These are phyloP conservation scores for Fundulus diaphanus DNA, from an alignment of 2,797 vertebrate genomes.

Conservation along the genomic window DNA sequence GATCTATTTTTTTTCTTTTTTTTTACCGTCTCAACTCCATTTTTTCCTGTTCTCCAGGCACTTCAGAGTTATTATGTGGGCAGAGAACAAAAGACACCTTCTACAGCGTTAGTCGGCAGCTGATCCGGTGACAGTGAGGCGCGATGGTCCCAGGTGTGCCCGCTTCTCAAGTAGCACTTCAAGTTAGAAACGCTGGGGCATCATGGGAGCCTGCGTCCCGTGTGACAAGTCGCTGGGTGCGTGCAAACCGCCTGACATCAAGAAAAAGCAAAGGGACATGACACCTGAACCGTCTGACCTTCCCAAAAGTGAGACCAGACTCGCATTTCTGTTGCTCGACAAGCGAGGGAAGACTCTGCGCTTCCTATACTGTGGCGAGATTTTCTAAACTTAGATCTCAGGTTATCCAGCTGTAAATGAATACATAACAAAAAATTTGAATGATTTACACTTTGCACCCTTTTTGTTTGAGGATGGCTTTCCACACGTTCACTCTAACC, in stretches of 20 bases:
- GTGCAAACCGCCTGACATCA: constrained; percentile 56
- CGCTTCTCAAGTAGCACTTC: constrained; percentile 68
- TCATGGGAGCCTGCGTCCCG: constrained; percentile 50
- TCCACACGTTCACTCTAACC: not conserved
- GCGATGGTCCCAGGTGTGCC: constrained; percentile 73
- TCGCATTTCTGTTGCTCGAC: constrained; percentile 39
- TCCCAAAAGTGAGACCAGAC: constrained; percentile 49
- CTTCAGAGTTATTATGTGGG: constrained; percentile 67
- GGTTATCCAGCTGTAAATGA: not conserved
- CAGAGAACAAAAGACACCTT: constrained; percentile 62
- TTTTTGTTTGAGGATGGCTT: not conserved
- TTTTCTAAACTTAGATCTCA: not conserved
- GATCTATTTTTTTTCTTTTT: constrained; percentile 68
- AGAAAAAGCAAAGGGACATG: constrained; percentile 63
- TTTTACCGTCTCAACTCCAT: constrained; percentile 42
- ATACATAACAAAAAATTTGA: not conserved
- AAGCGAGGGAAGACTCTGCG: constrained; percentile 29
- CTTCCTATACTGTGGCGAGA: constrained; percentile 18
- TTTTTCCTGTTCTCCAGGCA: constrained; percentile 62
- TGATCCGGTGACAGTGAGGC: constrained; percentile 71
- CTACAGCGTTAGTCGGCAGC: constrained; percentile 61
- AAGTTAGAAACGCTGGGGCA: constrained; percentile 43
- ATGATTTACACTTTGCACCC: not conserved
- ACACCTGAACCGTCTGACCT: constrained; percentile 56
- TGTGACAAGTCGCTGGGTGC: constrained; percentile 62